Conservation (phyloP, 2,797 vertebrate genomes). For the Hoplostethus atlanticus region DNA sequence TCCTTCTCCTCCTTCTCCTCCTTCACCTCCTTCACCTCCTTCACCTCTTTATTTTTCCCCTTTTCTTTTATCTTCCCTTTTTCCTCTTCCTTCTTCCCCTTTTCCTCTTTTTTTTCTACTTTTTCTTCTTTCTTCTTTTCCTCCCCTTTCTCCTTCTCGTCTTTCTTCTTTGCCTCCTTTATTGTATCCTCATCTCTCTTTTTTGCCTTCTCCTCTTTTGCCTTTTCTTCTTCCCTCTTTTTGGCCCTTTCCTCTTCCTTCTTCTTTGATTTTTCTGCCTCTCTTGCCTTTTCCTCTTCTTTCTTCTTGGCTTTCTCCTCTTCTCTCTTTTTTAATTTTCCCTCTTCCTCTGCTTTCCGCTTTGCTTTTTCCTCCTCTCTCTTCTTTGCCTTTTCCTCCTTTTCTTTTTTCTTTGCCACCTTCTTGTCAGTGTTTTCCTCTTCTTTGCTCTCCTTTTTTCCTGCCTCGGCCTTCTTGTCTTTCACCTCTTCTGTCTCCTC, state of each 20-base stretch:
- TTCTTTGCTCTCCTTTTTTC: conserved; percentile 64
- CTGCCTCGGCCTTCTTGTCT: conserved; percentile 48
- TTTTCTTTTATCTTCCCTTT: conserved; percentile 30
- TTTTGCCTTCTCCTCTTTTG: neutral
- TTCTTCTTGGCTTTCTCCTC: conserved; percentile 22
- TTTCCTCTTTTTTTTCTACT: conserved; percentile 33
- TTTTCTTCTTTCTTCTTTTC: conserved; percentile 23
- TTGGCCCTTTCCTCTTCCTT: neutral
- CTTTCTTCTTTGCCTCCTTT: neutral
- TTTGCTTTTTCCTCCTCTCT: conserved; percentile 57
- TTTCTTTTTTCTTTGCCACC: conserved; percentile 64
- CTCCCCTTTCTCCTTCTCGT: neutral
- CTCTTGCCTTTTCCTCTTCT: conserved; percentile 10
- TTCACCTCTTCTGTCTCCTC: conserved; percentile 57
- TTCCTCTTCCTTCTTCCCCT: conserved; percentile 30
- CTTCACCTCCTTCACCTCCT: neutral
- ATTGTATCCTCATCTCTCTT: neutral
- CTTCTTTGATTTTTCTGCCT: conserved; percentile 3
- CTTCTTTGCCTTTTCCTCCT: conserved; percentile 58
- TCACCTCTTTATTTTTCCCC: neutral
- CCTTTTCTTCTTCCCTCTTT: conserved; percentile 10
- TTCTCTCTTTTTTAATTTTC: conserved; percentile 36
- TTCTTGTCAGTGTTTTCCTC: conserved; percentile 67
- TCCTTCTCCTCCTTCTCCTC: neutral
- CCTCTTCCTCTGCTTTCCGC: conserved; percentile 51